Percentiles rank a stretch among this genome's conserved stretches.
phyloP scores from a whole-genome alignment of 2,113 vertebrate species.

The Microtus oregoni region DNA sequence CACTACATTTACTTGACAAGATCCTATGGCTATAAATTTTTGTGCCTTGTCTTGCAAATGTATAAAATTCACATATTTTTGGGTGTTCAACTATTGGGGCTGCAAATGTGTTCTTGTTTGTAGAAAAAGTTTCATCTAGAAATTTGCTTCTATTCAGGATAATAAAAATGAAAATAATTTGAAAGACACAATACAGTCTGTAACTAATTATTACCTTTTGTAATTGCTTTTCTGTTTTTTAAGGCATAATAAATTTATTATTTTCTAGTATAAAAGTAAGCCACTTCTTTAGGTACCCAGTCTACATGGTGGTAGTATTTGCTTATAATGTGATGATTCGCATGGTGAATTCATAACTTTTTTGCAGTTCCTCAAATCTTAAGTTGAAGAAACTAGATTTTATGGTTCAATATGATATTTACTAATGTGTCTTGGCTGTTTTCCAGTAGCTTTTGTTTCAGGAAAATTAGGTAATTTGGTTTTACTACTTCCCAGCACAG shows the following conservation, averaged over 20 bases:
- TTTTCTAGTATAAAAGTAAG: not conserved
- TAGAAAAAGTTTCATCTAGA: not conserved
- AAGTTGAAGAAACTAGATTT: slow-evolving; percentile 7
- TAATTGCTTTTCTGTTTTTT: slow-evolving; percentile 3
- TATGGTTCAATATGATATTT: not conserved
- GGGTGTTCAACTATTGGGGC: not conserved
- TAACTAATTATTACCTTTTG: not conserved
- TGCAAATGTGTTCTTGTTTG: not conserved
- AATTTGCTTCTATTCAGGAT: not conserved
- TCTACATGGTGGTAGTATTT: not conserved
- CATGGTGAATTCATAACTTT: not conserved
- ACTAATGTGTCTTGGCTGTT: not conserved
- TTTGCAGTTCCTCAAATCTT: not conserved
- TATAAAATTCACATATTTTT: not conserved
- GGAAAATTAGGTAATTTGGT: not conserved
- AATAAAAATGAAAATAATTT: not conserved
- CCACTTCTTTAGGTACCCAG: not conserved
- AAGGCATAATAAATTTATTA: not conserved
- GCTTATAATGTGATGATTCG: not conserved
- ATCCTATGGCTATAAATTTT: accelerated
- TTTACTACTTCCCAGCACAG: not conserved
- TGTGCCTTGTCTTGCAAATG: not conserved
- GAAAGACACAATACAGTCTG: not conserved
- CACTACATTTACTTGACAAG: not conserved
- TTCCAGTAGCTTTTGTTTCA: slow-evolving; percentile 10